Evolutionary conservation across 37 sponge, comb jelly and placozoan genomes (phyloP), one percentile per base, ranked within the genome.

Genomic region (Tethya wilhelma): DNA sequence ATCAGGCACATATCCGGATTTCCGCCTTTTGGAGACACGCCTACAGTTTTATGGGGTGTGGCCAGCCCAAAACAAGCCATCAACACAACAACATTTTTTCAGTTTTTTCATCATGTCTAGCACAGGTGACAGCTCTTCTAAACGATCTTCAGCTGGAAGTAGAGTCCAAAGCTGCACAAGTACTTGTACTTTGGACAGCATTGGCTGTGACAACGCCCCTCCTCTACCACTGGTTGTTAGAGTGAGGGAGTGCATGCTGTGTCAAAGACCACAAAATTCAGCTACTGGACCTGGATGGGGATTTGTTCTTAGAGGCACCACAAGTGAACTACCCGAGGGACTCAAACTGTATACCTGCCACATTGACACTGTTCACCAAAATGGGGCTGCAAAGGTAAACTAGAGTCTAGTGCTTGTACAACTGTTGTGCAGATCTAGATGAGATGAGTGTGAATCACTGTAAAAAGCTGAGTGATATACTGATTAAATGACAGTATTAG

Each of bases 281-380:
- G 25, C 66, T 11, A 23, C 56, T 32, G 65, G 37, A 5, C 43
- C 74, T 14, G 80, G 75, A 0, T 73, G 80, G 87, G 87, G 87
- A 29, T 41, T 87, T 44, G 68, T 74, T 8, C 36, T 87, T 2
- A 34, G 80, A 22, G 87, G 87, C 12, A 73, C 81, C 39, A 87
- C 87, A 23, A 74, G 67, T 29, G 87, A 87, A 62, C 70, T 87
- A 38, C 32, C 38, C 0, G 57, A 67, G 25, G 75, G 80, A 29
- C 34, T 55, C 30, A 87, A 79, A 44, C 38, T 87, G 0, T 87
- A 87, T 38, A 74, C 74, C 1, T 87, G 87, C 45, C 80, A 74
- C 23, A 59, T 87, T 29, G 87, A 87, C 28, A 39, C 68, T 55
- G 75, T 87, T 23, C 55, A 73, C 33, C 68, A 87, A 59, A 44